Base-by-base conservation (phyloP, 2,113 vertebrate genomes). In the Chelonoidis abingdonii region DNA sequence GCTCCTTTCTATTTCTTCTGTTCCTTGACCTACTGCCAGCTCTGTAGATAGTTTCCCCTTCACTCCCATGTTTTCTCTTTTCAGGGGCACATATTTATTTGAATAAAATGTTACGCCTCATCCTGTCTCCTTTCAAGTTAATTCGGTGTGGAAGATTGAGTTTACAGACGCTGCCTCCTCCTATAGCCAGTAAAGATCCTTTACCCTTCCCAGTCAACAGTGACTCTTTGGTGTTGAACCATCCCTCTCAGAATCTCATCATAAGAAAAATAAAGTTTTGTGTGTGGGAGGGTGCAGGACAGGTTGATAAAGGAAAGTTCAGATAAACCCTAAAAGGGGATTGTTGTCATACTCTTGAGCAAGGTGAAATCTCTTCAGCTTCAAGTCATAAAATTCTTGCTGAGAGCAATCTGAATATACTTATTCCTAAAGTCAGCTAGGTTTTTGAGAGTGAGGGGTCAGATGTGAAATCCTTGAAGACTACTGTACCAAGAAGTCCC, bases 281-380 rank as follows among this genome's bases (percentile, higher is more conserved):
- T 76, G 52, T 53, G 4, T 78, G 13, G 62, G 25, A 86, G 29
- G 22, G 79, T n/a, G 65, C 59, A 88, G n/a, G 50, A 3, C 14
- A 6, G 2, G 0, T 91, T 91, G 5, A 0, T 59, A 35, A 49
- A 0, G 0, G 2, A 25, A 6, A 5, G 5, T 89, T 84, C 65
- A 90, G 76, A 78, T 49, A 91, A 94, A 62, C 21, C n/a, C 65
- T 69, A 53, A 24, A 22, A 80, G 17, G 50, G 9, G 4, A 2
- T 5, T 69, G 13, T 35, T 75, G 9, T 84, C 88, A 49, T 2
- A n/a, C 44, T 81, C 14, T 62, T 29, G 85, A 25, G 75, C 25
- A 87, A 6, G 21, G 78, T 79, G 87, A 57, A 38, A 21, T 57
- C 69, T 91, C 57, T 69, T n/a, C 35, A 19, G 65, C 65, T 87